A percentile compares a stretch with the other conserved stretches of the same genome.
Conservation (phyloP, 1,140 invertebrate species). For the Aradophagus sp. region DNA sequence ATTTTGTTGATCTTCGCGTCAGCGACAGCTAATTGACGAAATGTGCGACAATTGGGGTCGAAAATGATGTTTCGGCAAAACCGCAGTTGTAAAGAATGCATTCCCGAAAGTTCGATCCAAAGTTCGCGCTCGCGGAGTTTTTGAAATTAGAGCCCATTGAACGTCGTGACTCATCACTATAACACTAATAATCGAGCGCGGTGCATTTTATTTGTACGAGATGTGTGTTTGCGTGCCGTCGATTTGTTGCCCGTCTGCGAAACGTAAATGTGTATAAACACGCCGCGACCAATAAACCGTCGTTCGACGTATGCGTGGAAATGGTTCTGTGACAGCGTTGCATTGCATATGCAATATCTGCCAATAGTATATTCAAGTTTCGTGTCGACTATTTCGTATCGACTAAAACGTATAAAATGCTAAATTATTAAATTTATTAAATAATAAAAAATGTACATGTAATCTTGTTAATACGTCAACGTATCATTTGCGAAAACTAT, state of each 20-base stretch:
- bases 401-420: too few species aligned
- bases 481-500: too few species aligned
- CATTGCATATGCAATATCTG: constrained; percentile 25
- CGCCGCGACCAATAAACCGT: constrained; percentile 6
- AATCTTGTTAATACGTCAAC: too few species aligned
- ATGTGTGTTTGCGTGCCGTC: too few species aligned
- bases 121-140: constrained; percentile 14
- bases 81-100: neutral
- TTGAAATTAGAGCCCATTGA: constrained; percentile 32
- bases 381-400: too few species aligned
- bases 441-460: too few species aligned
- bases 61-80: constrained; percentile 1
- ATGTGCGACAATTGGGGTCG: constrained; percentile 8
- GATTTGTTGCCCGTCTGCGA: constrained; percentile 1
- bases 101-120: constrained; percentile 20
- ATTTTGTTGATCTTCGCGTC: constrained; percentile 32
- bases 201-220: constrained; percentile 27
- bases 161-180: constrained; percentile 31
- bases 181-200: constrained; percentile 30
- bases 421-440: too few species aligned
- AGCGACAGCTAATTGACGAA: constrained; percentile 14
- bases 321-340: constrained; percentile 8
- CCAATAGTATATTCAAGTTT: constrained; percentile 12
- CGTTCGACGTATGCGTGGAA: constrained; percentile 11
- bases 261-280: constrained; percentile 2